phyloP scores from a whole-genome alignment of 2,888 invertebrate genomes.

The Acanthosepion lycidas region DNA sequence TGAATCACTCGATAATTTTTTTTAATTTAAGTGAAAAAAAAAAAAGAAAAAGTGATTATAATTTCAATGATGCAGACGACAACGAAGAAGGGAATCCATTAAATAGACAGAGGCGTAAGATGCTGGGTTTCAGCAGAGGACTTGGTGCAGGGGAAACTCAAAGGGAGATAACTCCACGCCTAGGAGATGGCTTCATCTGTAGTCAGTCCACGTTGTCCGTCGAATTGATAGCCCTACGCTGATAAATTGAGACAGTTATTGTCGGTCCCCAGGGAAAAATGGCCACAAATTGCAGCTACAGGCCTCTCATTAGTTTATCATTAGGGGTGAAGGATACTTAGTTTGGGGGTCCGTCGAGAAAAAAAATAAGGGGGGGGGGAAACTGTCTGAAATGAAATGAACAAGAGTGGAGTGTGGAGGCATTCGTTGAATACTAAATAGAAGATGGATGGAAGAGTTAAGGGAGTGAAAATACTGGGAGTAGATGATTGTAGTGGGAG shows the following conservation, averaged over 20 bases:
- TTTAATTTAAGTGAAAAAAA: background rate
- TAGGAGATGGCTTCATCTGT: background rate
- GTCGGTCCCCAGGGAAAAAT: constrained; percentile 41
- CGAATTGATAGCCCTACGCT: constrained; percentile 43
- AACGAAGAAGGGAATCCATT: background rate
- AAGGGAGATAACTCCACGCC: constrained; percentile 36
- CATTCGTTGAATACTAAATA: constrained; percentile 41
- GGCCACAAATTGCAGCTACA: constrained; percentile 38
- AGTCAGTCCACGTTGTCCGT: constrained; percentile 23
- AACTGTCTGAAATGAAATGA: constrained; percentile 46
- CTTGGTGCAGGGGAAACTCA: background rate
- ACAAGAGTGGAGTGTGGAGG: background rate
- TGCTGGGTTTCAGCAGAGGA: background rate
- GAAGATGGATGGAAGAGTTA: background rate
- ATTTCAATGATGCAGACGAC: background rate
- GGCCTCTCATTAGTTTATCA: constrained; percentile 47
- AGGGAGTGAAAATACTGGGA: background rate
- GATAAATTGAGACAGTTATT: constrained; percentile 47
- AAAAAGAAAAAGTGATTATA: background rate
- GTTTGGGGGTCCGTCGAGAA: constrained; percentile 25
- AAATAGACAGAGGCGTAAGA: background rate
- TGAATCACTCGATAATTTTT: background rate
- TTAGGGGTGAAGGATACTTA: constrained; percentile 46
- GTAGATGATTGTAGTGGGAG: background rate
- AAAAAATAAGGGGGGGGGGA: background rate